Evolutionary conservation across 2,113 vertebrate species (phyloP).

Genomic region (Salvelinus sp.): DNA sequence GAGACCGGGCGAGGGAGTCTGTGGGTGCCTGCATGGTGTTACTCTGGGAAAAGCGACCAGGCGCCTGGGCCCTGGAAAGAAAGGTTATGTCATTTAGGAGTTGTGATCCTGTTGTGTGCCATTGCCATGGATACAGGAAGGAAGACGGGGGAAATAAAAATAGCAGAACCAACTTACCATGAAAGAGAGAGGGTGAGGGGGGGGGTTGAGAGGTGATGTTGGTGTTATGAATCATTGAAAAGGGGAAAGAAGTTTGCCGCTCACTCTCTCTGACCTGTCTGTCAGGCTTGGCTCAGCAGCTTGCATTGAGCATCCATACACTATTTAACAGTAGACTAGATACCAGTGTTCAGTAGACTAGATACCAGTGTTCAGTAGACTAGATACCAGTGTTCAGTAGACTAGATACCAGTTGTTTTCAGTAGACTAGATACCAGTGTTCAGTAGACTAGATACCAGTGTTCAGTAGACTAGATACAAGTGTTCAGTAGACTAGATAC

Average conservation of each 20-base stretch:
- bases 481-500: too few species aligned
- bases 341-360: too few species aligned
- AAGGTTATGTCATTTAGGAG: conserved; percentile 86
- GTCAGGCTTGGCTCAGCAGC: conserved; percentile 20
- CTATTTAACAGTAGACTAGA: neutral
- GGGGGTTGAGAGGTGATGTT: conserved; percentile 14
- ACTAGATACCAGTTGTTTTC: too few species aligned
- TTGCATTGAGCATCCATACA: neutral
- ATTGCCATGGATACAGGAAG: conserved; percentile 84
- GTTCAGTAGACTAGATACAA: too few species aligned
- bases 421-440: too few species aligned
- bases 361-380: too few species aligned
- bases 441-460: too few species aligned
- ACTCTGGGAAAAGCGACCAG: conserved; percentile 71
- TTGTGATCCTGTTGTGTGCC: conserved; percentile 90
- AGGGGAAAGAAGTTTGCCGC: conserved; percentile 30
- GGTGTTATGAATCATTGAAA: conserved; percentile 40
- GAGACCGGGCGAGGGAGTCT: conserved; percentile 53
- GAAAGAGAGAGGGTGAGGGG: conserved; percentile 36
- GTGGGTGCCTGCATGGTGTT: conserved; percentile 49
- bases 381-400: too few species aligned
- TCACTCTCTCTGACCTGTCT: conserved; percentile 21
- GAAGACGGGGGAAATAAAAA: conserved; percentile 82
- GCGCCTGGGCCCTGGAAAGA: conserved; percentile 81
- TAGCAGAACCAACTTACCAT: conserved; percentile 70